A percentile compares a stretch with the other conserved stretches of the same genome.
Evolutionary conservation across 2,888 invertebrate genomes (phyloP).

Genomic region (Thumatha senex): DNA sequence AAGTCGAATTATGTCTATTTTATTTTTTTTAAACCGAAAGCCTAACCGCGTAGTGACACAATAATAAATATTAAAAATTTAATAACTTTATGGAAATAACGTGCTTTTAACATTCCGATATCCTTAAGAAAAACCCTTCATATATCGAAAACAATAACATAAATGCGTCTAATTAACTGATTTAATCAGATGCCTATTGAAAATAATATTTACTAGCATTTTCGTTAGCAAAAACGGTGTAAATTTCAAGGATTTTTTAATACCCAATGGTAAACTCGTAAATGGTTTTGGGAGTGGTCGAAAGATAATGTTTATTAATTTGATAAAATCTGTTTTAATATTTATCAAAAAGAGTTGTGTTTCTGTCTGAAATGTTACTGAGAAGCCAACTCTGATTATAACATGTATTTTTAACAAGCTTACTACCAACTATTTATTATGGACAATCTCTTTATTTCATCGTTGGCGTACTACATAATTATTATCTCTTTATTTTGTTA

Average conservation of each 20-base stretch:
- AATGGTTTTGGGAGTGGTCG: not conserved
- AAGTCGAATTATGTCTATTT: not conserved
- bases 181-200: not conserved
- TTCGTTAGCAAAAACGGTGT: not conserved
- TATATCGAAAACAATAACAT: not conserved
- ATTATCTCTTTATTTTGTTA: too few relatives aligned
- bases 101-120: constrained; percentile 1
- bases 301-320: not conserved
- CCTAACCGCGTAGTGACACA: too few relatives aligned
- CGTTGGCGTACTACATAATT: too few relatives aligned
- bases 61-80: too few relatives aligned
- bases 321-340: too few relatives aligned
- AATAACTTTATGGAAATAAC: not conserved
- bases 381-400: too few relatives aligned
- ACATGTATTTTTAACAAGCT: too few relatives aligned
- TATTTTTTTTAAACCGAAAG: too few relatives aligned
- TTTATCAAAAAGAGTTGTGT: too few relatives aligned
- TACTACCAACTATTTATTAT: too few relatives aligned
- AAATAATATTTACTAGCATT: not conserved
- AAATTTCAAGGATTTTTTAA: not conserved
- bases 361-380: too few relatives aligned
- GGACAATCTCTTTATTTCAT: too few relatives aligned
- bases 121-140: constrained; percentile 9
- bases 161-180: not conserved
- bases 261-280: not conserved